Evolutionary conservation across 2,113 vertebrate species (phyloP).

Genomic region (Dolichotis patagonum): DNA sequence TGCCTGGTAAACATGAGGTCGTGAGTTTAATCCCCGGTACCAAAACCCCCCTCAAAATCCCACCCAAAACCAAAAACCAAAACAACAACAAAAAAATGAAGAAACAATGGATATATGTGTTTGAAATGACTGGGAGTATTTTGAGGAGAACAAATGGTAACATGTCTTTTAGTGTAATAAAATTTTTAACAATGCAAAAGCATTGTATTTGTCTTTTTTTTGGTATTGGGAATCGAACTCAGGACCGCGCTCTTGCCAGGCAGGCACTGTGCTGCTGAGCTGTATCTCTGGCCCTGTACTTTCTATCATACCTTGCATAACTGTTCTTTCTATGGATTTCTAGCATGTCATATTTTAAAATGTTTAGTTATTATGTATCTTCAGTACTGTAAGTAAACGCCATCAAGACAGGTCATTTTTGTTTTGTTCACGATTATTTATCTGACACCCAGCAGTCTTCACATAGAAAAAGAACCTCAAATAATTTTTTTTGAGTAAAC

Average conservation of each 20-base stretch:
- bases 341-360: neutral
- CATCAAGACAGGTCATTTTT: neutral
- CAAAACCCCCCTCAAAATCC: no score
- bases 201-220: no score
- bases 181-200: neutral
- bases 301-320: neutral
- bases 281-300: neutral
- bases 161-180: neutral
- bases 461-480: neutral
- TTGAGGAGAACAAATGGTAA: neutral
- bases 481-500: neutral
- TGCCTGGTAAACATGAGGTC: no score
- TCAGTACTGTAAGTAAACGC: slow-evolving; percentile 4
- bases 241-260: no score
- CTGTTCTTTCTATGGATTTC: neutral
- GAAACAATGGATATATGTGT: neutral
- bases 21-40: no score
- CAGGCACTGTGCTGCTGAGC: no score
- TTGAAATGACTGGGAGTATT: neutral
- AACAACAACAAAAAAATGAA: neutral
- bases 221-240: no score
- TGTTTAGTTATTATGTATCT: neutral
- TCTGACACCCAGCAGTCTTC: neutral
- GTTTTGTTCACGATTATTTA: slow-evolving; percentile 19
- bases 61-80: neutral